These are phyloP conservation scores for Rhinopithecus roxellana DNA, from an alignment of 2,113 vertebrate genomes.

Conservation along the genomic window DNA sequence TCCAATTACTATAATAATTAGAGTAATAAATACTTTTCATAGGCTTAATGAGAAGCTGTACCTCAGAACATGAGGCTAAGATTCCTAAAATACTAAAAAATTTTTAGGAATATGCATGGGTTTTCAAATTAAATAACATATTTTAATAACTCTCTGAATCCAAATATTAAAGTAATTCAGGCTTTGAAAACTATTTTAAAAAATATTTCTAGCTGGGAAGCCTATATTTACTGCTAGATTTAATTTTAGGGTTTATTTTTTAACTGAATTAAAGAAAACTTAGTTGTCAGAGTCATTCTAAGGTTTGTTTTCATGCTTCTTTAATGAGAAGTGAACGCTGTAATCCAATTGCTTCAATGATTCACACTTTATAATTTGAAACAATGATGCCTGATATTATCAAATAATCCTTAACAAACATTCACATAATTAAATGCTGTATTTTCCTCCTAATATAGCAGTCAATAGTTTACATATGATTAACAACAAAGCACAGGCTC, in stretches of 20 bases:
- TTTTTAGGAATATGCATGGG: not conserved
- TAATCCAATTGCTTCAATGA: constrained; percentile 43
- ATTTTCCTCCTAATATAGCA: not conserved
- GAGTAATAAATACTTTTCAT: constrained; percentile 32
- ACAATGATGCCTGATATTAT: not conserved
- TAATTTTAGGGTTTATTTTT: constrained; percentile 24
- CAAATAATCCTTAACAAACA: constrained; percentile 1
- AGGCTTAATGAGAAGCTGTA: constrained; percentile 29
- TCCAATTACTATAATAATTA: constrained; percentile 29
- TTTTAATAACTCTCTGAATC: not conserved
- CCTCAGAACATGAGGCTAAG: not conserved
- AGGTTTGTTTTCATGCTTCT: constrained; percentile 11
- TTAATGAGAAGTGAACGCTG: constrained; percentile 43
- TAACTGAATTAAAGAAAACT: constrained; percentile 41
- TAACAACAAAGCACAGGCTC: not conserved
- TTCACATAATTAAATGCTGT: constrained; percentile 5
- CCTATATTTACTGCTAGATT: not conserved
- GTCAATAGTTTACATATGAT: not conserved
- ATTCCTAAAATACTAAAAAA: not conserved
- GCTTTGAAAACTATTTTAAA: not conserved
- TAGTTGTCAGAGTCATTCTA: not conserved
- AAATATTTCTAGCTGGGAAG: not conserved
- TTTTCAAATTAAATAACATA: constrained; percentile 51
- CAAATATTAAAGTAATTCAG: constrained; percentile 37
- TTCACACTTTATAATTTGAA: constrained; percentile 51